These are phyloP conservation scores for Plutella xylostella DNA, from an alignment of 2,888 invertebrate species.

Conservation along the genomic window DNA sequence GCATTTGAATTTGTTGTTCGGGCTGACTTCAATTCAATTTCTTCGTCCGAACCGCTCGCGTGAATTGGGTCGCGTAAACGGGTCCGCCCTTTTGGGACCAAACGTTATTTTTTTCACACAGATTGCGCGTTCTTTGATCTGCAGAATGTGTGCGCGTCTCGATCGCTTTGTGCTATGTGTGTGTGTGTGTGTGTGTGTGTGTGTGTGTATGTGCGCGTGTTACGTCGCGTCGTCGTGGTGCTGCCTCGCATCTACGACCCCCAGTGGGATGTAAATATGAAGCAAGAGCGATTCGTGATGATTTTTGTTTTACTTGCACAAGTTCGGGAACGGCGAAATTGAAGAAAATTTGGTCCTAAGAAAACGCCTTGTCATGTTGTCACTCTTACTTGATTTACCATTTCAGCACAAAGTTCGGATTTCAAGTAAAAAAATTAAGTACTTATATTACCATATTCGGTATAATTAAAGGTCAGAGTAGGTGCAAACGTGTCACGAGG, in stretches of 20 bases:
- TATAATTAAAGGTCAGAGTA: too few relatives aligned
- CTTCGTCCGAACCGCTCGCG: constrained; percentile 62
- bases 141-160: constrained; percentile 65
- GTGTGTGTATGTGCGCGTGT: constrained; percentile 56
- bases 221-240: too few relatives aligned
- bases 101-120: constrained; percentile 68
- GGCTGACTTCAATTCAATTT: constrained; percentile 64
- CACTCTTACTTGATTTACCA: too few relatives aligned
- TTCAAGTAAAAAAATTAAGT: too few relatives aligned
- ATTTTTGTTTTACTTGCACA: constrained; percentile 29
- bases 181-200: constrained; percentile 50
- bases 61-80: constrained; percentile 70
- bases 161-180: constrained; percentile 54
- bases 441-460: too few relatives aligned
- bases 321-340: constrained; percentile 13
- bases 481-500: constrained; percentile 37
- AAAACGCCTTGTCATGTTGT: too few relatives aligned
- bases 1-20: constrained; percentile 67
- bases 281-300: constrained; percentile 45
- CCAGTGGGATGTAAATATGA: constrained; percentile 58
- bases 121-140: constrained; percentile 68
- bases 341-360: too few relatives aligned
- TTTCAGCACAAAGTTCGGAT: too few relatives aligned
- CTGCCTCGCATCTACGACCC: constrained; percentile 44
- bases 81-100: constrained; percentile 67